Conservation (phyloP, 2,797 vertebrate species). For the Labeo calbasu region DNA sequence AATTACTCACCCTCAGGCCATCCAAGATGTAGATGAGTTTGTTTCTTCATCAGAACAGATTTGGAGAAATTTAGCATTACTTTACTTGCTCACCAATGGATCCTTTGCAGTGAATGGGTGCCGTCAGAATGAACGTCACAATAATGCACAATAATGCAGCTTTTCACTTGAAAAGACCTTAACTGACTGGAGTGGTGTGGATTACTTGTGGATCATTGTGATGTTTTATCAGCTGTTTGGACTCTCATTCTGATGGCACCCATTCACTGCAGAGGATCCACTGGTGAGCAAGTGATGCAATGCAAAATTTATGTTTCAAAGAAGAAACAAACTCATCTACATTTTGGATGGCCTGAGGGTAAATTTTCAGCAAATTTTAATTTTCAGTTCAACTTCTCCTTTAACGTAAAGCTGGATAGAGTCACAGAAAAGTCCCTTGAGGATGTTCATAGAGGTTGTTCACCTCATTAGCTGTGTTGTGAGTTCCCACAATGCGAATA, state of each 20-base stretch:
- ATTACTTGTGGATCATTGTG: neutral
- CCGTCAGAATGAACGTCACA: neutral
- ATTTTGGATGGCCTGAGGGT: neutral
- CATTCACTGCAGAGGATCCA: neutral
- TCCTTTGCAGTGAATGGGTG: neutral
- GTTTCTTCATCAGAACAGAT: neutral
- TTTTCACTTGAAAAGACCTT: neutral
- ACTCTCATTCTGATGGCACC: neutral
- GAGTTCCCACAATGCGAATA: slow-evolving; percentile 95
- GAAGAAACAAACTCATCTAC: neutral
- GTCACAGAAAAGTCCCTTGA: neutral
- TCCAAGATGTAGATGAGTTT: neutral
- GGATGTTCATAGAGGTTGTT: slow-evolving; percentile 44
- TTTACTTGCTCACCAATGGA: neutral
- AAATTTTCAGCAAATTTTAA: neutral
- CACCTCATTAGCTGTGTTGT: slow-evolving; percentile 98
- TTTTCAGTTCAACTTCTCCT: neutral
- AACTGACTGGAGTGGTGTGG: neutral
- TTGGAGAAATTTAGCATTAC: neutral
- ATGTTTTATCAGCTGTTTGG: neutral
- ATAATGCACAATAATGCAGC: neutral
- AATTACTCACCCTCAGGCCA: neutral
- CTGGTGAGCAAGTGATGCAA: neutral
- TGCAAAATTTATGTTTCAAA: neutral
- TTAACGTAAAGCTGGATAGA: neutral